Evolutionary conservation across 1,140 invertebrate genomes (phyloP), one percentile per base, ranked within the genome.

Genomic region (Lordiphosa mommai): DNA sequence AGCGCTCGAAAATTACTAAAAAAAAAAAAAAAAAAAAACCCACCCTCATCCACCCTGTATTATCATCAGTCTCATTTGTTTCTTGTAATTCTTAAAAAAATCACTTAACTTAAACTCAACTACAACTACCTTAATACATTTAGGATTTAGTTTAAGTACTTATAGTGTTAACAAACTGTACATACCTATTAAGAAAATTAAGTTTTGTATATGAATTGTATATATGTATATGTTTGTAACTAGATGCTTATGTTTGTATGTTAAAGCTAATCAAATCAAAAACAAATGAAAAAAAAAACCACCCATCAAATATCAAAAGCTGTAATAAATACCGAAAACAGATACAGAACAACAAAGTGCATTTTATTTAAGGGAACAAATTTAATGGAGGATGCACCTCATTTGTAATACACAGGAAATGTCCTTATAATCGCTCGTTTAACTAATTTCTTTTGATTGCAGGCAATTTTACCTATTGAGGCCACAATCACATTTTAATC

Each of bases 121-220:
- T 67, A 67, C 47, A 68, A 60, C 64, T 68, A 68, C 65, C 65
- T 68, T 68, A 52, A 47, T 64, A 68, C 16, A 37, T 34, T 36
- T 60, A 68, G 47, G 1, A 6, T 4, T 6, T 23, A 23, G 20
- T 23, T 48, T 47, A 61, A 40, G 17, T 56, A 38, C 38, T 36
- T 44, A n/a, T 33, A 1, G 4, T 6, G 6, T 32, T 68, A 68
- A 68, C 64, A 27, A 32, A 29, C 37, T 80, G 68, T 84, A 85
- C 57, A 65, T 79, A 79, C 60, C 64, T 85, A 84, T 85, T 65
- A 20, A 27, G 20, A 43, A 12, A 43, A 43, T 6, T 43, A 43
- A 43, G 51, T 36, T 14, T 3, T 36, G 40, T 44, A 34, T 9
- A 53, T 53, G 20, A 23, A 16, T 36, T 43, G 38, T 33, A 29